Conservation (phyloP, 1,140 invertebrate genomes). For the Calosoma granatense region DNA sequence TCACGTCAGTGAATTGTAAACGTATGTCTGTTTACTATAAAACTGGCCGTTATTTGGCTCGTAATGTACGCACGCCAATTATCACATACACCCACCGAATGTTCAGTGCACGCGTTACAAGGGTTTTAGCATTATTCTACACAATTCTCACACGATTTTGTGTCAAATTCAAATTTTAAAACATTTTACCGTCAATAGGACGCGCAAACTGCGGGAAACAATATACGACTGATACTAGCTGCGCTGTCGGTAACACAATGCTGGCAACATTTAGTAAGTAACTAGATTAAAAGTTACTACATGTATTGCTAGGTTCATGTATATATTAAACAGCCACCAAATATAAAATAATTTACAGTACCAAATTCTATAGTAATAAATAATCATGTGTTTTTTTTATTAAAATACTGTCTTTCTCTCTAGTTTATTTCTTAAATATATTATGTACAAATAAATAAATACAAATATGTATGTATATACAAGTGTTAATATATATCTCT, state of each 20-base stretch:
- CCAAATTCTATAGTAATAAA: too few relatives aligned
- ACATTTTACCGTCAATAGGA: conserved; percentile 5
- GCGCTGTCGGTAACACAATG: too few relatives aligned
- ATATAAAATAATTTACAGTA: not conserved
- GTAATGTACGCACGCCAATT: not conserved
- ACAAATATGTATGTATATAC: too few relatives aligned
- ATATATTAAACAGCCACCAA: too few relatives aligned
- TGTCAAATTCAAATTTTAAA: conserved; percentile 8
- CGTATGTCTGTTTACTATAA: conserved; percentile 7
- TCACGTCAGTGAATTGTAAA: conserved; percentile 1
- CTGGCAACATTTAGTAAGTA: too few relatives aligned
- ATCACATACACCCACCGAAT: not conserved
- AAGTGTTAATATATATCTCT: too few relatives aligned
- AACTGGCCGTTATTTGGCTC: not conserved
- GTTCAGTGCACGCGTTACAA: not conserved
- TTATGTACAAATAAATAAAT: too few relatives aligned
- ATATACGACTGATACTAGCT: not conserved
- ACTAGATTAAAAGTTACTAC: too few relatives aligned
- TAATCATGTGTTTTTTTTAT: too few relatives aligned
- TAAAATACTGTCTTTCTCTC: too few relatives aligned
- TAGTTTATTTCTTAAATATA: too few relatives aligned
- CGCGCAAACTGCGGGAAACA: conserved; percentile 8
- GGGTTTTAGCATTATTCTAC: not conserved
- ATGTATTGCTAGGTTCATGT: too few relatives aligned
- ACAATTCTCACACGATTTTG: not conserved